Evolutionary conservation across 2,888 invertebrate genomes (phyloP).

Genomic region (Eupeodes luniger): DNA sequence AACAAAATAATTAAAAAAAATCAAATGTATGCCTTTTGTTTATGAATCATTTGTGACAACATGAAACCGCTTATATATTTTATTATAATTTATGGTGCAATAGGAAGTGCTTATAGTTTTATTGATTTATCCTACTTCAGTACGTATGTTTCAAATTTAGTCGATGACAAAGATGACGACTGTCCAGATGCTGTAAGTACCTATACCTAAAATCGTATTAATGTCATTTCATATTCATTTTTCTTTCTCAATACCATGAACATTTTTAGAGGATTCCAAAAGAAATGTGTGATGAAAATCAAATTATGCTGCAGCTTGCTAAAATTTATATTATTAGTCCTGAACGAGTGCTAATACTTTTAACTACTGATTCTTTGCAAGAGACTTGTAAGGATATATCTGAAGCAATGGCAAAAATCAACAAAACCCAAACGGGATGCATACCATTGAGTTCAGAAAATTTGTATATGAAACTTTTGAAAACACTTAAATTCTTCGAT

Average conservation of each 20-base stretch:
- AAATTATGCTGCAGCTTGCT: constrained; percentile 85
- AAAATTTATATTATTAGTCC: constrained; percentile 85
- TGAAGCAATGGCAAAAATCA: constrained; percentile 82
- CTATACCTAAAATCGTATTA: background rate
- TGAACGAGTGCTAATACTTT: constrained; percentile 85
- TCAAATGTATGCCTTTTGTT: background rate
- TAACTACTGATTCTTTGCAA: constrained; percentile 82
- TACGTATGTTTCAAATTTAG: constrained; percentile 52
- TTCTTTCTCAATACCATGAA: too few relatives aligned
- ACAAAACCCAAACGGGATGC: constrained; percentile 83
- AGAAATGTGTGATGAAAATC: constrained; percentile 83
- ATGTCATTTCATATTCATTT: background rate
- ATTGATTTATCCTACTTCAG: constrained; percentile 56
- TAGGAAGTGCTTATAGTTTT: constrained; percentile 37
- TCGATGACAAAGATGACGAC: constrained; percentile 41
- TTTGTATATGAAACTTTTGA: constrained; percentile 84
- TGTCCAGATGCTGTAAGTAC: constrained; percentile 26
- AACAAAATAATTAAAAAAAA: constrained; percentile 8
- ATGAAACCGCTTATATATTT: constrained; percentile 52
- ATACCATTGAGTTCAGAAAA: constrained; percentile 82
- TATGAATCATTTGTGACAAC: background rate
- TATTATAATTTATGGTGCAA: constrained; percentile 35
- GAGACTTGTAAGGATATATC: constrained; percentile 79
- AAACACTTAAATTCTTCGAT: constrained; percentile 84
- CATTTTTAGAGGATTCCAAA: constrained; percentile 38